A percentile compares a stretch with the other conserved stretches of the same genome.
Conservation (phyloP, 2,888 invertebrate species). For the Rhimphoctona megacephalus region DNA sequence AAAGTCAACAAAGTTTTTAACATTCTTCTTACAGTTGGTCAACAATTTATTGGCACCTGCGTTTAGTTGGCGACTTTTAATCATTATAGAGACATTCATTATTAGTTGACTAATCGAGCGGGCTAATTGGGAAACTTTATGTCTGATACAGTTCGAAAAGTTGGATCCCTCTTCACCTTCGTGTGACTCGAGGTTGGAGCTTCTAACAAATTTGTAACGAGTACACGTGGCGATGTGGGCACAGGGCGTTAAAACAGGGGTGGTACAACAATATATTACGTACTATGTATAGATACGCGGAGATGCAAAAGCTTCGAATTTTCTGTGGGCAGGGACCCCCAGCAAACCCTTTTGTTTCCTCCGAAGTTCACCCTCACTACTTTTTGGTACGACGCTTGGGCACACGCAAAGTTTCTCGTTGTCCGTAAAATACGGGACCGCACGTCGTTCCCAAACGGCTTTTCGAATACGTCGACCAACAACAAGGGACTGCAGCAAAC, state of each 20-base stretch:
- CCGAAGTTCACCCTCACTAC: slow-evolving; percentile 23
- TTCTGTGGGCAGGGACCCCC: slow-evolving; percentile 48
- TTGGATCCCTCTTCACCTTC: slow-evolving; percentile 26
- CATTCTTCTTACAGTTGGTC: not conserved
- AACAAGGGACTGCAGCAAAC: slow-evolving; percentile 20
- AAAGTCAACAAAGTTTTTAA: not conserved
- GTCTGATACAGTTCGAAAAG: slow-evolving; percentile 19
- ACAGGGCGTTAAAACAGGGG: slow-evolving; percentile 8
- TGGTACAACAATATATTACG: slow-evolving; percentile 9
- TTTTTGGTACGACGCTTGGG: slow-evolving; percentile 6
- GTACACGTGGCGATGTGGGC: slow-evolving; percentile 31
- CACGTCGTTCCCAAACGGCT: slow-evolving; percentile 47
- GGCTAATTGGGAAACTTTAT: slow-evolving; percentile 43
- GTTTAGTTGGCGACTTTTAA: not conserved
- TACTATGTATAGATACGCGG: not conserved
- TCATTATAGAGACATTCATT: not conserved
- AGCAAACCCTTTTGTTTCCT: slow-evolving; percentile 51
- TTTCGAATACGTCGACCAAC: slow-evolving; percentile 39
- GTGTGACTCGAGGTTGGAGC: slow-evolving; percentile 36
- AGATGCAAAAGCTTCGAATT: slow-evolving; percentile 52
- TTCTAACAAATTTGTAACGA: slow-evolving; percentile 52
- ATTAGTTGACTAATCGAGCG: slow-evolving; percentile 36
- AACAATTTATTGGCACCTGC: not conserved
- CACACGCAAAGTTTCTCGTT: slow-evolving; percentile 56
- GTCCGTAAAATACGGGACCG: slow-evolving; percentile 59